Evolutionary conservation across 2,797 vertebrate species (phyloP), one percentile per base, ranked within the genome.

Genomic region (Gallinago stenura): DNA sequence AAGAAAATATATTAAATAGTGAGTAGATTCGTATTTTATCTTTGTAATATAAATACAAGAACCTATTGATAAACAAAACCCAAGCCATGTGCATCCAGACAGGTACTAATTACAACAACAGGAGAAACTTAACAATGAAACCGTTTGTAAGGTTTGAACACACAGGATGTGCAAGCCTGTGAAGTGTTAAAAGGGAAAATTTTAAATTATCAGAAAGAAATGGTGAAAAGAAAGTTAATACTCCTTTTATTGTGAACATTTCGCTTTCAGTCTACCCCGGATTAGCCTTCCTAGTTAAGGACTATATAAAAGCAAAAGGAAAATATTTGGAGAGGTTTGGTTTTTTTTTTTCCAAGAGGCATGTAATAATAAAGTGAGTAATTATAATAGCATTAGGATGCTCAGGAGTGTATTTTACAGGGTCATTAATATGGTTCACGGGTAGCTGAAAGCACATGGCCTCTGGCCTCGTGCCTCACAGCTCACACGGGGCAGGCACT

Each of bases 371-470:
- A 93, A 93, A 92, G 76, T 78, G 89, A 96, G 77, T 87, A 75
- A 96, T 96, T 96, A 89, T 33, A 88, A 64, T 54, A 76, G 71
- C 73, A 95, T 96, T 96, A 94, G 91, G 90, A 95, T 87, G 70
- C 68, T 89, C 72, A 30, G 53, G 88, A 75, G 78, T 94, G 68
- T 87, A 69, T 96, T 95, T 95, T 28, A 35, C 41, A 86, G 83
- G 91, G 91, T 90, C 94, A 69, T 97, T 96, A 90, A 73, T 89
- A 26, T 22, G 72, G 83, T 28, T 54, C 81, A 35, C 20, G 93
- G 58, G 46, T 50, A 93, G 95, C 60, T 92, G 81, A 71, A 79
- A 78, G 71, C 66, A 82, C 93, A 35, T 19, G 91, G 89, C 85
- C 89, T 95, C 87, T 93, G 89, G 62, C 80, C 87, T 93, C 62